Conservation (phyloP, 2,888 invertebrate genomes). For the Hermodice carunculata region DNA sequence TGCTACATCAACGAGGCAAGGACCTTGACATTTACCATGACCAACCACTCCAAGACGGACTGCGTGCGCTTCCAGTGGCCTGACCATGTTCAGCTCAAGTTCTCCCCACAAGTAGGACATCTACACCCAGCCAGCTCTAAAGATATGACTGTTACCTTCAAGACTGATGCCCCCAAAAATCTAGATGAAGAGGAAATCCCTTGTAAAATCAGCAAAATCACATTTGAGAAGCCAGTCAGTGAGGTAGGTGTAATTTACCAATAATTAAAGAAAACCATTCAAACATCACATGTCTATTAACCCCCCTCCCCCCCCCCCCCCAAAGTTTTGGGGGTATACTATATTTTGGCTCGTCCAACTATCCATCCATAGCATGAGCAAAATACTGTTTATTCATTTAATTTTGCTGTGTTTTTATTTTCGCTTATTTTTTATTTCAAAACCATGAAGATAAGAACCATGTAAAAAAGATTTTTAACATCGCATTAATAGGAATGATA, state of each 20-base stretch:
- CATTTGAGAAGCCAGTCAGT: constrained; percentile 59
- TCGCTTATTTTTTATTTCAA: too few species aligned
- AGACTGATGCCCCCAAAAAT: constrained; percentile 68
- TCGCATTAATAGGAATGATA: too few species aligned
- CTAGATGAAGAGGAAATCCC: constrained; percentile 54
- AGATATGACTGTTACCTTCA: constrained; percentile 73
- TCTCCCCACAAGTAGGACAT: constrained; percentile 70
- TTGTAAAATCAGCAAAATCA: constrained; percentile 64
- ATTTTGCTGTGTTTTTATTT: too few species aligned
- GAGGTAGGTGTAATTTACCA: constrained; percentile 54
- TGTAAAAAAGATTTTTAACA: background rate
- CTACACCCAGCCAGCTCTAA: constrained; percentile 69
- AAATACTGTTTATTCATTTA: too few species aligned
- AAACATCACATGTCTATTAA: too few species aligned
- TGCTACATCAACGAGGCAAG: constrained; percentile 64
- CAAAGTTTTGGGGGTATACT: too few species aligned
- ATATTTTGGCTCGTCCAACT: too few species aligned
- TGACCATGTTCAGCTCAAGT: constrained; percentile 67
- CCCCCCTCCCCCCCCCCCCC: too few species aligned
- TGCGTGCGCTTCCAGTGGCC: constrained; percentile 64
- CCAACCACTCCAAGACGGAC: constrained; percentile 66
- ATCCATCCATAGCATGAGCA: too few species aligned
- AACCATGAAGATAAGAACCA: background rate
- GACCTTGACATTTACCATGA: constrained; percentile 63
- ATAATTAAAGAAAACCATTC: too few species aligned